Evolutionary conservation across 2,888 invertebrate species (phyloP).

Genomic region (Serripes groenlandicus): DNA sequence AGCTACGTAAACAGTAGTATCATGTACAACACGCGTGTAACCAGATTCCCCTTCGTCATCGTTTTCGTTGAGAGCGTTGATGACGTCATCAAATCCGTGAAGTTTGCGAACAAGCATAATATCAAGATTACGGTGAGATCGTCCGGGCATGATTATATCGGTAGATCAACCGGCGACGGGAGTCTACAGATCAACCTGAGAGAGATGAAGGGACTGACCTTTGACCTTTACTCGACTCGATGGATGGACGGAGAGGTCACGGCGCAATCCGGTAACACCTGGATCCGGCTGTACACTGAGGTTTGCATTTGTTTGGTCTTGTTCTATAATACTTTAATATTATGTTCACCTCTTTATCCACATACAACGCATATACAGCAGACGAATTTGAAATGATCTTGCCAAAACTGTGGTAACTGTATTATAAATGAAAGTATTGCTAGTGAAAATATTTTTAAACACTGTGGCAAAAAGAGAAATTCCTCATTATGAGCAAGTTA

Average conservation of each 20-base stretch:
- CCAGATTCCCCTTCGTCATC: constrained; percentile 50
- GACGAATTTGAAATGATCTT: too few relatives aligned
- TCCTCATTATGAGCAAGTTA: not conserved
- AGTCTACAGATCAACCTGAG: constrained; percentile 64
- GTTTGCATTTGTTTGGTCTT: too few relatives aligned
- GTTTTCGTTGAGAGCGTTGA: constrained; percentile 46
- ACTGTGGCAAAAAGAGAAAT: not conserved
- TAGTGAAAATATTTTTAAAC: not conserved
- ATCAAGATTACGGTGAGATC: constrained; percentile 63
- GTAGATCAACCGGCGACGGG: constrained; percentile 68
- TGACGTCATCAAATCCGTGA: constrained; percentile 68
- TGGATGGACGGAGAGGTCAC: constrained; percentile 69
- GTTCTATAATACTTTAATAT: too few relatives aligned
- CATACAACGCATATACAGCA: too few relatives aligned
- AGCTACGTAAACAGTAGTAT: constrained; percentile 15
- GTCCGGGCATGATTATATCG: constrained; percentile 74
- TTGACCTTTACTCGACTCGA: constrained; percentile 63
- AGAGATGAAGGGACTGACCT: constrained; percentile 55
- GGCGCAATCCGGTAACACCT: constrained; percentile 70
- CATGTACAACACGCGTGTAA: constrained; percentile 54
- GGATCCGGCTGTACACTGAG: constrained; percentile 70
- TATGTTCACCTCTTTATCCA: too few relatives aligned
- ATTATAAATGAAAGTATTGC: not conserved
- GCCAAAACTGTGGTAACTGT: too few relatives aligned
- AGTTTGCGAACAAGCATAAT: constrained; percentile 68